A percentile compares a stretch with the other conserved stretches of the same genome.
Conservation (phyloP, 2,888 invertebrate genomes). For the Nasonia oneida region DNA sequence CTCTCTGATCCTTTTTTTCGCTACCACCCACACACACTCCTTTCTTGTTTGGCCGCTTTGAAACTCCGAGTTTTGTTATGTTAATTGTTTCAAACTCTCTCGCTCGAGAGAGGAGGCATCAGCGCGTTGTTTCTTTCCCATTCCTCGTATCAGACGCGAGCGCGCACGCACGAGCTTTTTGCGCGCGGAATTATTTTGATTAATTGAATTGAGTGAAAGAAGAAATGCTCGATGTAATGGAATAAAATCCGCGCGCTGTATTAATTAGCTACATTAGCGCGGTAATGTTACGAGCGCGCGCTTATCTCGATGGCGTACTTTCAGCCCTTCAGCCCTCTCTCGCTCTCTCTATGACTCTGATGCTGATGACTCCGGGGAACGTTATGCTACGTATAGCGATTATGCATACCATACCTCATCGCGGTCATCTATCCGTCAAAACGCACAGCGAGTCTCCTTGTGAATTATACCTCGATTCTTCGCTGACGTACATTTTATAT, state of each 20-base stretch:
- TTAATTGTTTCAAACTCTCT: constrained; percentile 78
- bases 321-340: background rate
- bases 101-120: constrained; percentile 68
- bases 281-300: background rate
- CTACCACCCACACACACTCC: background rate
- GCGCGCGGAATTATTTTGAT: background rate
- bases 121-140: constrained; percentile 77
- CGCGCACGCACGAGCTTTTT: background rate
- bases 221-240: constrained; percentile 9
- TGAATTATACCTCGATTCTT: background rate
- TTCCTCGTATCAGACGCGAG: constrained; percentile 58
- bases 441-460: background rate
- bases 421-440: background rate
- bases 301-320: constrained; percentile 18
- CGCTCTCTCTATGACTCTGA: no score
- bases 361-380: background rate
- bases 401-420: background rate
- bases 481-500: constrained; percentile 6
- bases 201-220: background rate
- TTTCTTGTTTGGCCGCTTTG: constrained; percentile 31
- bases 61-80: constrained; percentile 74
- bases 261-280: constrained; percentile 45
- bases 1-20: background rate
- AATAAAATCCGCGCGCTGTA: constrained; percentile 32
- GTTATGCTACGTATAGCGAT: background rate